Evolutionary conservation across 2,888 invertebrate species (phyloP), one percentile per base, ranked within the genome.

Genomic region (Drosophila kuntzei): DNA sequence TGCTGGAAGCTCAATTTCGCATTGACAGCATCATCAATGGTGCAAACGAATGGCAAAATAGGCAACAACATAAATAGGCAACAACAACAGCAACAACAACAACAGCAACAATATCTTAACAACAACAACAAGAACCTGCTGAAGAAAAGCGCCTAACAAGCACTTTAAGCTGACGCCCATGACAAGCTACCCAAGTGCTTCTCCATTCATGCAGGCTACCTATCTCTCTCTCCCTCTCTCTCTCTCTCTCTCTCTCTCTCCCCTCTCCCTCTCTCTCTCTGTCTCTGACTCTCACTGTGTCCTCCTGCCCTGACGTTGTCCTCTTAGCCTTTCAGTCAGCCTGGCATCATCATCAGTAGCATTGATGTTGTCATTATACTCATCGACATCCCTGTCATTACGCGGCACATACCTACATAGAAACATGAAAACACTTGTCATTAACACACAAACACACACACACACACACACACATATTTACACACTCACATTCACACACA

Each of bases 351-450:
- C 83, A 85, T 59, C 64, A 79, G 79, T 51, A 63, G 55, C 86
- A 83, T 76, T 86, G 86, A 85, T 83, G 88, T 74, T 87, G 85
- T 84, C 87, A 88, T 88, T 88, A 86, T 88, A 78, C 89, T 76
- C 85, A 87, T 86, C 81, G 89, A 76, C 85, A 83, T 86, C 89
- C 84, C 79, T 88, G 84, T 88, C 85, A 86, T 88, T 88, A 86
- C 81, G 70, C 59, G 71, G 51, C 80, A 64, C 76, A 71, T 20
- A 51, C 43, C 27, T 9, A 36, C 64, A 67, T 68, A 68, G 76
- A 71, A 67, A 58, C 87, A 87, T 79, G 80, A 77, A 85, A 85
- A 85, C 85, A 88, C 85, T 85, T 85, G 88, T 85, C 85, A 85
- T 85, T 86, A 85, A 86, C 88, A 76, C 87, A 88, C 67, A 83